Percentiles rank a stretch among this genome's conserved stretches.
These are phyloP conservation scores for Acheta domesticus DNA, from an alignment of 2,888 invertebrate species.

Conservation along the genomic window DNA sequence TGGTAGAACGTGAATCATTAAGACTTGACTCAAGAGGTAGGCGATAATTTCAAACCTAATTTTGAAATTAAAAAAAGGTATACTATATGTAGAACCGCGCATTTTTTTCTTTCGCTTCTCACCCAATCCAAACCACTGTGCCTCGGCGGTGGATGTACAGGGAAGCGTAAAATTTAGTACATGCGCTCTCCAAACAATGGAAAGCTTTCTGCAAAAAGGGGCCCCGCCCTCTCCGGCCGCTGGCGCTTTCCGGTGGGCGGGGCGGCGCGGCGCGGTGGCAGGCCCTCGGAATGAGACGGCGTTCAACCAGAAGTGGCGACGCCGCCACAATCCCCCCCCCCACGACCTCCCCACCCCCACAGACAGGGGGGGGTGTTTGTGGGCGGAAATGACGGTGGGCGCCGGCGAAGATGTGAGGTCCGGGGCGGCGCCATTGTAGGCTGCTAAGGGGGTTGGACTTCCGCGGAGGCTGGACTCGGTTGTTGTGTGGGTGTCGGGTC, in stretches of 20 bases:
- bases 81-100: too few relatives aligned
- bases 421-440: neutral
- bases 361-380: too few relatives aligned
- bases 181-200: neutral
- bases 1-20: too few relatives aligned
- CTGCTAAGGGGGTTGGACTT: neutral
- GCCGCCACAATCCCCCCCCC: too few relatives aligned
- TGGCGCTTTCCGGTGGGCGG: neutral
- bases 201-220: constrained; percentile 5
- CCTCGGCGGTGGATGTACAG: neutral
- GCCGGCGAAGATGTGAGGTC: neutral
- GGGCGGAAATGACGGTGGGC: neutral
- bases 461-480: neutral
- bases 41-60: too few relatives aligned
- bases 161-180: constrained; percentile 9
- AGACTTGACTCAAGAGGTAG: too few relatives aligned
- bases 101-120: too few relatives aligned
- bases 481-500: neutral
- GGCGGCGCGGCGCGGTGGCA: neutral
- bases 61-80: too few relatives aligned
- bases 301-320: neutral
- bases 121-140: too few relatives aligned
- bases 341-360: too few relatives aligned
- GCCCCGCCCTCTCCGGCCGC: neutral
- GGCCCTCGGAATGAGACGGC: neutral